A percentile compares a stretch with the other conserved stretches of the same genome.
These are phyloP conservation scores for Mustela lutreola DNA, from an alignment of 2,113 vertebrate genomes.

Conservation along the genomic window DNA sequence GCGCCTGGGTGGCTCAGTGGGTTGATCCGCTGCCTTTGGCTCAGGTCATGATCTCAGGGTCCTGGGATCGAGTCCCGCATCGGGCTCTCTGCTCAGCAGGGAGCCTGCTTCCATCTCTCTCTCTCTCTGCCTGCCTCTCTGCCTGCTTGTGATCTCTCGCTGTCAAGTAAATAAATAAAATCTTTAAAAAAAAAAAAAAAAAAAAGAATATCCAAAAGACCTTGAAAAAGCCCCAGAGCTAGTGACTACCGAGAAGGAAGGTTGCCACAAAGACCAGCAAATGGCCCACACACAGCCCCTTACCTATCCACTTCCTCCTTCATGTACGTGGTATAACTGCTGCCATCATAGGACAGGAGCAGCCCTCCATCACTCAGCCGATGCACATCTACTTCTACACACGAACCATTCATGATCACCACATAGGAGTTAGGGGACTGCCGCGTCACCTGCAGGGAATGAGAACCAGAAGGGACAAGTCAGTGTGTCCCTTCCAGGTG, in stretches of 20 bases:
- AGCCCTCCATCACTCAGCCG: constrained; percentile 97
- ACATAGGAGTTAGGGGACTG: constrained; percentile 99
- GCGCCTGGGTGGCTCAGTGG: too few species aligned
- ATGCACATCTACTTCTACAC: constrained; percentile 96
- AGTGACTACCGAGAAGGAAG: neutral
- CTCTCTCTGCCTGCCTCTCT: too few species aligned
- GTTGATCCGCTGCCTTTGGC: too few species aligned
- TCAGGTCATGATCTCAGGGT: too few species aligned
- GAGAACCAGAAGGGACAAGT: neutral
- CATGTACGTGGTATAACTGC: constrained; percentile 99
- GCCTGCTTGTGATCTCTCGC: too few species aligned
- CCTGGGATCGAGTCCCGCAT: too few species aligned
- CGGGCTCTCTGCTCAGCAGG: too few species aligned
- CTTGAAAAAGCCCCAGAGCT: neutral
- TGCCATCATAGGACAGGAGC: constrained; percentile 97
- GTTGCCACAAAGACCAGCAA: neutral
- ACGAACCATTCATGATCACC: constrained; percentile 97
- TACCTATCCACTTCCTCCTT: constrained; percentile 99
- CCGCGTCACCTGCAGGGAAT: constrained; percentile 91
- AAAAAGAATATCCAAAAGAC: neutral
- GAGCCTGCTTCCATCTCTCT: too few species aligned
- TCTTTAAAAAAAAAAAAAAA: too few species aligned
- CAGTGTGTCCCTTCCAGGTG: neutral
- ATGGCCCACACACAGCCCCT: neutral
- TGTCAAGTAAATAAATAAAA: too few species aligned